Evolutionary conservation across 2,888 invertebrate species (phyloP).

Genomic region (Anagyrus pseudococci): DNA sequence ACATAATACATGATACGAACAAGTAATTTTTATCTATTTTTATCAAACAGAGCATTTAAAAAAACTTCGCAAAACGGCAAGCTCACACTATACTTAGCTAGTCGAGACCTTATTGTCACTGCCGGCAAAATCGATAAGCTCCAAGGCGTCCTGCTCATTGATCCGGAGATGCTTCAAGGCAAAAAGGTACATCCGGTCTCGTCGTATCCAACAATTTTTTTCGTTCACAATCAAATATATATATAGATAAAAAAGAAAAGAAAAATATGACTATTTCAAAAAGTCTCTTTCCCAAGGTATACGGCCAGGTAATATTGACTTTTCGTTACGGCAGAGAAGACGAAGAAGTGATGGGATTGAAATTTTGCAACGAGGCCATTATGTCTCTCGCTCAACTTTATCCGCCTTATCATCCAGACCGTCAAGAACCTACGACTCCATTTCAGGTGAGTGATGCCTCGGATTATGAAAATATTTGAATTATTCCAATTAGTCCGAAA

Average conservation of each 20-base stretch:
- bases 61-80: constrained; percentile 87
- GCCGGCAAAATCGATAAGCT: constrained; percentile 78
- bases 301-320: constrained; percentile 86
- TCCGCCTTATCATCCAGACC: constrained; percentile 68
- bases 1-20: too few relatives aligned
- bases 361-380: constrained; percentile 97
- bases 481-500: too few relatives aligned
- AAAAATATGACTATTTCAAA: not conserved
- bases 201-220: not conserved
- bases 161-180: constrained; percentile 84
- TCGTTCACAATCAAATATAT: not conserved
- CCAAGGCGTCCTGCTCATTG: constrained; percentile 91
- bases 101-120: constrained; percentile 80
- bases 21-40: too few relatives aligned
- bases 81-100: constrained; percentile 81
- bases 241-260: not conserved
- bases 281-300: constrained; percentile 63
- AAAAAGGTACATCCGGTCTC: constrained; percentile 68
- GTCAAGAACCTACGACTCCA: constrained; percentile 69
- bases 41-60: constrained; percentile 79
- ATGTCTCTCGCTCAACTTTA: constrained; percentile 89
- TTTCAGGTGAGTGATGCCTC: constrained; percentile 79
- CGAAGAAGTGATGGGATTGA: constrained; percentile 96
- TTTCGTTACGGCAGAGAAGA: constrained; percentile 98
- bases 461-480: too few relatives aligned